Conservation (phyloP, 2,888 invertebrate species). For the Zele albiditarsus region DNA sequence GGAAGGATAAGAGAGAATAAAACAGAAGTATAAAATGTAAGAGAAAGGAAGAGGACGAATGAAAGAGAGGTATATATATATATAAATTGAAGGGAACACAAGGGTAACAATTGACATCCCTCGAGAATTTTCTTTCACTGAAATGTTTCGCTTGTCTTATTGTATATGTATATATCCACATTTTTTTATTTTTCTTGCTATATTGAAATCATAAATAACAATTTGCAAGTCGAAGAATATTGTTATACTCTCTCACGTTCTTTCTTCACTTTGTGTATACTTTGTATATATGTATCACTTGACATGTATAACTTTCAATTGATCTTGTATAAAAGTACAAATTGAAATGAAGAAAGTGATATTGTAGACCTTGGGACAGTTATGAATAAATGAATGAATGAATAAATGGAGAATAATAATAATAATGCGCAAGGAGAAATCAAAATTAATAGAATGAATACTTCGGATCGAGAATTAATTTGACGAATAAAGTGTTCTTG, state of each 20-base stretch:
- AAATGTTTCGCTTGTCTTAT: constrained; percentile 24
- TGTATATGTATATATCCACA: constrained; percentile 1
- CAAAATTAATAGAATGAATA: too few species aligned
- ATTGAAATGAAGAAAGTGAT: not conserved
- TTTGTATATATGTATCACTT: constrained; percentile 17
- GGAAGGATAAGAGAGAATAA: not conserved
- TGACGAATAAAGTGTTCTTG: too few species aligned
- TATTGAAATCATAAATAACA: constrained; percentile 40
- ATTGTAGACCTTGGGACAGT: not conserved
- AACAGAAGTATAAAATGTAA: constrained; percentile 21
- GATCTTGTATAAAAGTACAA: not conserved
- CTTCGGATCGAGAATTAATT: too few species aligned
- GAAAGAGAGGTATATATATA: not conserved
- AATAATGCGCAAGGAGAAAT: too few species aligned
- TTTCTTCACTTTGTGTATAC: not conserved
- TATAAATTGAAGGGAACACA: constrained; percentile 16
- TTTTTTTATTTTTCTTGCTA: not conserved
- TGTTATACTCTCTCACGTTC: not conserved
- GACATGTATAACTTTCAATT: constrained; percentile 31
- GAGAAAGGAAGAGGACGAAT: not conserved
- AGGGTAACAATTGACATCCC: constrained; percentile 35
- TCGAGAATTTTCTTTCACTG: constrained; percentile 28
- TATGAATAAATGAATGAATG: not conserved
- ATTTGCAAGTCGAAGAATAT: constrained; percentile 29
- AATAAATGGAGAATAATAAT: too few species aligned